Evolutionary conservation across 2,113 vertebrate species (phyloP), one percentile per base, ranked within the genome.

Genomic region (Hippopotamus amphibius): DNA sequence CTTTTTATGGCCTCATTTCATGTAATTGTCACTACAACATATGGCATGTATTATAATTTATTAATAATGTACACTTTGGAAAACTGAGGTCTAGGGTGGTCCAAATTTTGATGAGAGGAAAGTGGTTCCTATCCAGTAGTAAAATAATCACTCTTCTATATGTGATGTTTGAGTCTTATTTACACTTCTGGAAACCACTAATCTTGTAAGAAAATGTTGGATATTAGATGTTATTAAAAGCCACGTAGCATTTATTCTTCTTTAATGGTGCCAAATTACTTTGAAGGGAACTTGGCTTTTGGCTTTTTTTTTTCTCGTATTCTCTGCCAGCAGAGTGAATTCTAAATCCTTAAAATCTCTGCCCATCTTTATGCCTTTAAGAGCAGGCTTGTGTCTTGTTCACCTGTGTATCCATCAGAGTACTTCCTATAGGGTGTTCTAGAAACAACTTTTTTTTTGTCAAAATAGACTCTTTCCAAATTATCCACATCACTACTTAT

Each of bases 401-500:
- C 26, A 69, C 46, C 48, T 65, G 11, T 28, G 6, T 79, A 21
- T 61, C 37, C 30, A 30, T 71, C 53, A 19, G 30, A 84, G 55
- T 57, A 7, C 22, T 96, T 82, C 22, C 16, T 83, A 10, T 83
- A 48, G 48, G 30, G 8, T 83, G 43, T 91, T 50, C 26, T 68
- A 41, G 79, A 96, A 89, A n/a, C 4, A 81, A 16, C 89, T 85
- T 95, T 21, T n/a, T 7, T 26, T 43, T 4, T 86, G 55, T 93
- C 46, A 82, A 66, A 95, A 89, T 82, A 33, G 9, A 63, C 77
- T 96, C 2, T 91, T 86, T 91, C 65, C 33, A 93, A 69, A 83
- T 57, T 74, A n/a, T 68, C 17, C 11, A 33, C 74, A 19, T 84
- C 15, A 19, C n/a, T 92, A 9, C 13, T 53, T 88, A 84, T 80